Base-by-base conservation (phyloP, 1,140 invertebrate species). In the Saccostrea glomerata region DNA sequence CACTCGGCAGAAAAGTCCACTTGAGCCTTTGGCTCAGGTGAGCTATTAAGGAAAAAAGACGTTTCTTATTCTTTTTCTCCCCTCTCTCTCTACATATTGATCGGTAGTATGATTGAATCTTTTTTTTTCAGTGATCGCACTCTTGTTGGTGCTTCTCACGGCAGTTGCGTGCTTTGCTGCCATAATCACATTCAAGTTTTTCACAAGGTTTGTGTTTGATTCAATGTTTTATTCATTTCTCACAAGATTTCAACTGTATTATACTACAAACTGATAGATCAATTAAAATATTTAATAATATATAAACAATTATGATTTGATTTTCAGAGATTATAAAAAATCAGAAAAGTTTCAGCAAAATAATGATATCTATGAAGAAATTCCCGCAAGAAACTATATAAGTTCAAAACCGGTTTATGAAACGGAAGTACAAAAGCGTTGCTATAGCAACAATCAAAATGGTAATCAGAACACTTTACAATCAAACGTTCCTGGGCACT, bases 331-430 rank as follows among this genome's bases (percentile, higher is more conserved):
- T 36, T 15, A 77, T n/a, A n/a, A n/a, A 13, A 77, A 77, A 13
- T 15, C 70, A 36, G 25, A 77, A 77, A 77, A 77, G 70, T 17
- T 77, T 5, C 70, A 25, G 15, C 23, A 77, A 77, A 77, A 54
- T 30, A 87, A n/a, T 84, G 86, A 87, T n/a, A 87, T 87, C 66
- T 87, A 87, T 58, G 86, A 87, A 63, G 86, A 87, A 47, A 87
- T 87, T 40, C 86, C 86, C 13, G 36, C 86, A 2, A 84, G 47
- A 84, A 25, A 11, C 30, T 85, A 85, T 30, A n/a, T 85, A n/a
- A 63, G 84, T 60, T 36, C 84, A 58, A 11, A 5, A 13, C 84
- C 84, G n/a, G 84, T 85, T 11, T 85, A 85, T 30, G 70, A 85
- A 40, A 60, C 20, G 23, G 30, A 85, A 25, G 40, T 85, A 2